Evolutionary conservation across 2,888 invertebrate species (phyloP).

Genomic region (Campoplex nolae): DNA sequence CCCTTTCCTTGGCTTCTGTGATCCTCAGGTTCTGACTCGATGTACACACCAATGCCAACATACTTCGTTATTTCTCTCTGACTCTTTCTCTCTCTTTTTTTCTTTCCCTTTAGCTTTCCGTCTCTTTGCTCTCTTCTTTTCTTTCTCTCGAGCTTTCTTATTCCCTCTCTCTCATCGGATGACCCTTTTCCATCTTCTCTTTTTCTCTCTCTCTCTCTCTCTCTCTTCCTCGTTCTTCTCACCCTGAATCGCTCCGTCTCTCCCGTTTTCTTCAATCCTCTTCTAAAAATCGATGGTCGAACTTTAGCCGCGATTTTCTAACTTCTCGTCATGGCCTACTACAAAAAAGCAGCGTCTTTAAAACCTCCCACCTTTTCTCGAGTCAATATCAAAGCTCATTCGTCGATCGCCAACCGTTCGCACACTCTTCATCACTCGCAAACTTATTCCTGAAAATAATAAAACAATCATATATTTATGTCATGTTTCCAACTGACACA

Average conservation of each 20-base stretch:
- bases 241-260: slow-evolving; percentile 29
- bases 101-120: slow-evolving; percentile 70
- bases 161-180: background rate
- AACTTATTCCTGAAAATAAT: background rate
- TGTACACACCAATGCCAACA: slow-evolving; percentile 53
- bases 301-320: too few species aligned
- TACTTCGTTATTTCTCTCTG: slow-evolving; percentile 80
- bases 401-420: background rate
- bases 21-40: slow-evolving; percentile 63
- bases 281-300: background rate
- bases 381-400: background rate
- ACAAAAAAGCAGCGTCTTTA: slow-evolving; percentile 54
- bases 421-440: background rate
- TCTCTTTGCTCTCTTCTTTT: slow-evolving; percentile 71
- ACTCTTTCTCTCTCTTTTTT: slow-evolving; percentile 34
- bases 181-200: slow-evolving; percentile 21
- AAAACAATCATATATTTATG: background rate
- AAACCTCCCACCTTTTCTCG: background rate
- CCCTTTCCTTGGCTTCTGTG: slow-evolving; percentile 74
- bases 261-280: background rate
- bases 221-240: slow-evolving; percentile 69
- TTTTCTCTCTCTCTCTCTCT: slow-evolving; percentile 19
- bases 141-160: background rate
- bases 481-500: background rate
- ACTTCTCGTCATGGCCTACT: slow-evolving; percentile 66